Conservation (phyloP, 2,888 invertebrate genomes). For the Cantharis flavilabris region DNA sequence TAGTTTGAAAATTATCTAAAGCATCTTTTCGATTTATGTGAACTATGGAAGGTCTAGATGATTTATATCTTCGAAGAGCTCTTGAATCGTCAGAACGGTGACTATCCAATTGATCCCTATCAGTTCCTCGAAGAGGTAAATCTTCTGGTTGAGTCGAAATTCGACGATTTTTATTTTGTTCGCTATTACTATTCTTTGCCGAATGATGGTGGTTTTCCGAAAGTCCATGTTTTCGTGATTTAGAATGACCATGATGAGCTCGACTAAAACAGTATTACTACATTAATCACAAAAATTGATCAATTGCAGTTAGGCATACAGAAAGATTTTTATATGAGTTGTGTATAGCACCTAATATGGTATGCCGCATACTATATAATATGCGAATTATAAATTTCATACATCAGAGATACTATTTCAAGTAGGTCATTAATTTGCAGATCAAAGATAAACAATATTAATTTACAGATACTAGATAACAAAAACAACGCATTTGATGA, state of each 20-base stretch:
- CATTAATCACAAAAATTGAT: background rate
- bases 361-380: too few species aligned
- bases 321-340: background rate
- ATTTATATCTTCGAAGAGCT: constrained; percentile 69
- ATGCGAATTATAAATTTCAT: background rate
- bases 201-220: constrained; percentile 69
- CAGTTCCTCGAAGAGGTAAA: constrained; percentile 75
- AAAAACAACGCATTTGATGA: background rate
- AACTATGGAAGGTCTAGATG: constrained; percentile 59
- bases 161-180: constrained; percentile 53
- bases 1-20: constrained; percentile 58
- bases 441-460: background rate
- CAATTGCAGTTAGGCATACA: background rate
- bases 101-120: constrained; percentile 80
- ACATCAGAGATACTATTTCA: background rate
- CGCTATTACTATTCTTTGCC: constrained; percentile 41
- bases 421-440: background rate
- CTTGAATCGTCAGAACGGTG: constrained; percentile 74
- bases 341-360: too few species aligned
- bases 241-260: constrained; percentile 63
- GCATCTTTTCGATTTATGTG: constrained; percentile 66
- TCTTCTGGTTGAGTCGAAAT: constrained; percentile 77
- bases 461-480: background rate
- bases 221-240: constrained; percentile 74
- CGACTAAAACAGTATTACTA: constrained; percentile 56